These are phyloP conservation scores for Sander vitreus DNA, from an alignment of 2,113 vertebrate species.

Conservation along the genomic window DNA sequence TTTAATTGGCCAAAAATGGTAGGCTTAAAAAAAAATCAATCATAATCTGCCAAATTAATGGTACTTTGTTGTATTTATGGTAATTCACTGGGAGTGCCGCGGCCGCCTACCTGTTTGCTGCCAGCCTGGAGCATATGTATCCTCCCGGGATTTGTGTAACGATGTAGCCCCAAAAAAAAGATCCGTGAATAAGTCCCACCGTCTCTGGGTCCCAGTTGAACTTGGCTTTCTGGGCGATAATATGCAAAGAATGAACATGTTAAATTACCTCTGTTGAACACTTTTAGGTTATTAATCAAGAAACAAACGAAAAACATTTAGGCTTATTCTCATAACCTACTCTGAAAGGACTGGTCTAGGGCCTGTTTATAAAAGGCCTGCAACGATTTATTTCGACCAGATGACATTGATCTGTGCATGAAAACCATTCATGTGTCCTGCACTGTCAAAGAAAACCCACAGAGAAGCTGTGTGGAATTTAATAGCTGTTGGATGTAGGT, in stretches of 20 bases:
- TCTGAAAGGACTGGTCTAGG: background rate
- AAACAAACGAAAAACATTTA: conserved; percentile 1
- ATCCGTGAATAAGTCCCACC: conserved; percentile 97
- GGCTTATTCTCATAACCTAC: background rate
- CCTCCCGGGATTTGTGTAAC: conserved; percentile 98
- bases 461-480: background rate
- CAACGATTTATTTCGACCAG: conserved; percentile 4
- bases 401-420: background rate
- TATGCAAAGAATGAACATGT: background rate
- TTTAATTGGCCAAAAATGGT: conserved; percentile 16
- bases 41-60: background rate
- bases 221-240: conserved; percentile 90
- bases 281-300: background rate
- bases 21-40: background rate
- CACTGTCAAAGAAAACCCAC: background rate
- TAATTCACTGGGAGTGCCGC: conserved; percentile 13
- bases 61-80: conserved; percentile 6
- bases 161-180: conserved; percentile 99
- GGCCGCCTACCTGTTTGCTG: conserved; percentile 93
- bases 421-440: background rate
- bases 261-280: background rate
- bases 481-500: background rate
- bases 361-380: conserved; percentile 19
- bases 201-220: conserved; percentile 99
- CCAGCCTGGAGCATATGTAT: conserved; percentile 96